Base-by-base conservation (phyloP, 2,888 invertebrate species). In the Tuberolachnus salignus region DNA sequence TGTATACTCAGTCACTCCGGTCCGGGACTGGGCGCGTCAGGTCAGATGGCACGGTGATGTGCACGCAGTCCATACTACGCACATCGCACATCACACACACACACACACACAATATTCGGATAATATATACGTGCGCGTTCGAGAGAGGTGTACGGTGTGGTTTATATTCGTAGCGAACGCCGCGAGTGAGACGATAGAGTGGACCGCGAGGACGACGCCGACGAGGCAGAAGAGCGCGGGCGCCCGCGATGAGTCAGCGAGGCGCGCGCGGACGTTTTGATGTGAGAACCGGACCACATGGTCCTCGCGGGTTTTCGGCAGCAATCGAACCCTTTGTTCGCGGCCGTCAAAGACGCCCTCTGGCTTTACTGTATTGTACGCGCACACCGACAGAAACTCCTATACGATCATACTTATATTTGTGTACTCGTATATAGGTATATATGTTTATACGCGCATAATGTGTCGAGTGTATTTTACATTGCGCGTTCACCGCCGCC, bases 201-300 rank as follows among this genome's bases (percentile, higher is more conserved):
- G 72, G 72, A 34, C 61, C 21, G 46, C 14, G 21, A 1, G 34
- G 34, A 21, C 10, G 71, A 61, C 13, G 72, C 13, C 8, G 34
- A 14, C 14, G 19, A 1, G 59, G 59, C 26, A 23, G 26, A 61
- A 16, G 57, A 59, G 61, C 23, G 42, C n/a, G n/a, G n/a, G n/a
- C 21, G 72, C 51, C 44, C 44, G 34, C 80, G 53, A 73, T 74
- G 46, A 70, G 78, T 80, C 75, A 80, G 80, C 78, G 51, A 34
- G 34, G 26, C 64, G 69, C 49, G 26, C 72, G 59, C 55, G 69
- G 66, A 61, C 66, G 69, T 63, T 71, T 67, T 73, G 80, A 78
- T 81, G 81, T 80, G 81, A 73, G 73, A 78, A 81, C 64, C 44
- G 80, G 67, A 66, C 70, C 81, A 80, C 69, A 80, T 72, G 81